Evolutionary conservation across 2,888 invertebrate genomes (phyloP), one percentile per base, ranked within the genome.

Genomic region (Autographa gamma): DNA sequence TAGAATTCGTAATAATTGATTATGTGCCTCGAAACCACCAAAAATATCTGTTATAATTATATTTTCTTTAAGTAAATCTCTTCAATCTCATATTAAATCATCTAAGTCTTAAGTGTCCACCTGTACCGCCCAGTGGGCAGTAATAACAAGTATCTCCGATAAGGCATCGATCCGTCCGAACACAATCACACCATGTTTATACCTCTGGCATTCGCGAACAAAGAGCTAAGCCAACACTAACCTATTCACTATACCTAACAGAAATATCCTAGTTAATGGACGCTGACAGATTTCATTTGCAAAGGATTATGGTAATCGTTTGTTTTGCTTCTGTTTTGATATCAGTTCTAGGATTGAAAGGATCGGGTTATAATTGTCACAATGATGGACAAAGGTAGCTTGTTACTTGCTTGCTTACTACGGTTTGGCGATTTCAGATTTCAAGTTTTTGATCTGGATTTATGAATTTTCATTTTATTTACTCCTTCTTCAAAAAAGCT

Each of bases 91-190:
- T 8, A 52, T 6, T 13, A 11, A 41, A 1, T 13, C 8, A 43
- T 16, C 43, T 16, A 43, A 48, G 11, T 0, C 11, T 38, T 38
- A 38, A 11, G 38, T n/a, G 1, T 16, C 1, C 34, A 34, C 0
- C 62, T 18, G 72, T 77, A 77, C 80, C 65, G 6, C 41, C 38
- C 58, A 41, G 56, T 16, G 14, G 60, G 32, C 66, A 31, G 66
- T 67, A 79, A 64, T 48, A n/a, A 67, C 52, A 59, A 66, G 31
- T 64, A 71, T 60, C 31, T 11, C 52, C 66, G 71, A 77, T 77
- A 77, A 77, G 76, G 63, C 66, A 80, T 77, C 77, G 60, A 80
- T 77, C 71, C 60, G 58, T 71, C 67, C 67, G 63, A 9, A 16
- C 80, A 65, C 67, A 63, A 77, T 67, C 58, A 67, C 63, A 68